phyloP scores from a whole-genome alignment of 92 coral and sea anemone species.

The Plumapathes pennacea region DNA sequence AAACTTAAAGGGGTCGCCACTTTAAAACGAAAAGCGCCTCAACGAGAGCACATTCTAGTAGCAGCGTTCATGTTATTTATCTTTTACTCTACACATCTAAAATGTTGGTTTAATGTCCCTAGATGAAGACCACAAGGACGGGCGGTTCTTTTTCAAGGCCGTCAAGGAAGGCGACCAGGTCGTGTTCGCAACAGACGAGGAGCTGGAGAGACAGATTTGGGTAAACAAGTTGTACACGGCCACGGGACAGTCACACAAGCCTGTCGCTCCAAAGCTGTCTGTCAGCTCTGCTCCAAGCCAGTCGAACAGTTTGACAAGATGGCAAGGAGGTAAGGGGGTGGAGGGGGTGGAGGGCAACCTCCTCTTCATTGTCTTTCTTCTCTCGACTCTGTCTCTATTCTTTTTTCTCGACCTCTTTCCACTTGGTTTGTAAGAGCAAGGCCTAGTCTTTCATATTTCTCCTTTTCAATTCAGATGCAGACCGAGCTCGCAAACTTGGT shows the following conservation, averaged over 20 bases:
- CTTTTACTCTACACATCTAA: too few relatives aligned
- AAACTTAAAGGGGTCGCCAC: too few relatives aligned
- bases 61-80: too few relatives aligned
- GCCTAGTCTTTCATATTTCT: neutral
- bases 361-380: neutral
- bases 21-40: too few relatives aligned
- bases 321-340: constrained; percentile 76
- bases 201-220: constrained; percentile 96
- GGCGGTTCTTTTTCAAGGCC: constrained; percentile 90
- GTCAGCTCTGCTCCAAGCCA: constrained; percentile 27
- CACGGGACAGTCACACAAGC: constrained; percentile 98
- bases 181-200: constrained; percentile 89
- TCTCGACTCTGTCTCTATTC: neutral
- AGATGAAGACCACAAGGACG: constrained; percentile 91
- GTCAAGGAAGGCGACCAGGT: constrained; percentile 96
- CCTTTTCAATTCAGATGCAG: constrained; percentile 54
- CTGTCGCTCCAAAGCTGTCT: constrained; percentile 88
- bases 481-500: constrained; percentile 94
- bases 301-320: constrained; percentile 37
- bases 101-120: too few relatives aligned
- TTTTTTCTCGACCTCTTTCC: neutral
- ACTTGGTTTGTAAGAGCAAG: neutral
- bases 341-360: neutral
- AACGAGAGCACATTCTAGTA: too few relatives aligned
- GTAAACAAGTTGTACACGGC: constrained; percentile 98